Evolutionary conservation across 2,113 vertebrate species (phyloP), one percentile per base, ranked within the genome.

Genomic region (Podiceps cristatus): DNA sequence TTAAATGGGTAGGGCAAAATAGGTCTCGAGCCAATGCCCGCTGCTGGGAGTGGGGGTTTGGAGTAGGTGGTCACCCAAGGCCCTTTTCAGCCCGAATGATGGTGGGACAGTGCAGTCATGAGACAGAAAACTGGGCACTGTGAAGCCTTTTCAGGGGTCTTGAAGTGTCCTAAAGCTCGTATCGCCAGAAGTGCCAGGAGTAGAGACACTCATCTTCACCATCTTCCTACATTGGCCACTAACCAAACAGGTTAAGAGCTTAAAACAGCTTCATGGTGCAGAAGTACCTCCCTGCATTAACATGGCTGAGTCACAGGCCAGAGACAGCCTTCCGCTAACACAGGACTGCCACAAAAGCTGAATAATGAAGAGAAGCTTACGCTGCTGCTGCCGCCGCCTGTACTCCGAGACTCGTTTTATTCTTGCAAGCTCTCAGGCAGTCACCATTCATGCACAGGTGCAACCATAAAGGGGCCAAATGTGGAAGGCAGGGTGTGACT

Each of bases 401-500:
- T 91, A 50, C 96, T 91, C 81, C 0, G 1, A 87, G 87, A 79
- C 84, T 90, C 1, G 0, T 97, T 94, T 93, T 55, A 66, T 90
- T 86, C 84, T 94, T 50, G 74, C 74, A 86, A 3, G 67, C 90
- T 95, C 95, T 96, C 94, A 94, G 84, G 69, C 93, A 88, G 55
- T 47, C 87, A 79, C 91, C 77, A 96, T 97, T 96, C 94, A 96
- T 47, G 53, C 95, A 91, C 96, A 97, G 96, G 95, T 96, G 97
- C 94, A 96, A 88, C 89, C 75, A 94, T 85, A 96, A 96, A 95
- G 67, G 92, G 87, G 87, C 87, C 93, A 96, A 97, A 94, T 94
- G 91, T 83, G 84, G 94, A 96, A 97, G 80, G 93, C 91, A 97
- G 95, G 95, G 89, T 96, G 95, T 95, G 95, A 97, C 93, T 96